Evolutionary conservation across 2,113 vertebrate genomes (phyloP).

Genomic region (Genyomyrus donnyi): DNA sequence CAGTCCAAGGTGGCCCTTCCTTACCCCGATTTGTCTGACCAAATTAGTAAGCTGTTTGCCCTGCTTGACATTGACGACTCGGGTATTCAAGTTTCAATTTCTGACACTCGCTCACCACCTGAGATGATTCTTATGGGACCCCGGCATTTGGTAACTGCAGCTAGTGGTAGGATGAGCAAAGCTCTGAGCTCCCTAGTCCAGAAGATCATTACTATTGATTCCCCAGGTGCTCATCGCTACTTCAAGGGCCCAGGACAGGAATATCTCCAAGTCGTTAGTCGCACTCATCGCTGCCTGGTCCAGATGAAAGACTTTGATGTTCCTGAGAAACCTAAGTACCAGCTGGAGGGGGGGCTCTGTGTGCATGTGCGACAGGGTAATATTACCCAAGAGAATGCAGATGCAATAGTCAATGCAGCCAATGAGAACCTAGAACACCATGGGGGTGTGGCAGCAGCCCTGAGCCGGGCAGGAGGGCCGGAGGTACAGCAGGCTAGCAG

Average conservation of each 20-base stretch:
- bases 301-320: conserved; percentile 22
- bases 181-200: conserved; percentile 36
- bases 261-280: conserved; percentile 22
- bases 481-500: conserved; percentile 42
- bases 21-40: conserved; percentile 29
- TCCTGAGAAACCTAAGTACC: conserved; percentile 21
- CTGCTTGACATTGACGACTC: conserved; percentile 25
- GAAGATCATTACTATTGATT: conserved; percentile 29
- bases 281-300: conserved; percentile 36
- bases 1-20: conserved; percentile 28
- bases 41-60: conserved; percentile 32
- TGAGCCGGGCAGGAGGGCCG: conserved; percentile 45
- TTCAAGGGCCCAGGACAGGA: conserved; percentile 37
- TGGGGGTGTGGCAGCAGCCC: conserved; percentile 45
- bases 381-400: conserved; percentile 43
- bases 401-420: conserved; percentile 52
- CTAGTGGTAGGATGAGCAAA: conserved; percentile 24
- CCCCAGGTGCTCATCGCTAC: conserved; percentile 39
- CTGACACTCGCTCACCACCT: conserved; percentile 3
- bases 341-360: conserved; percentile 24
- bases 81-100: conserved; percentile 29
- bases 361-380: conserved; percentile 46
- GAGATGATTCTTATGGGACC: conserved; percentile 36
- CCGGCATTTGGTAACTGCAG: conserved; percentile 27
- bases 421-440: conserved; percentile 40